Evolutionary conservation across 1,140 invertebrate species (phyloP).

Genomic region (Glomeris maerens): DNA sequence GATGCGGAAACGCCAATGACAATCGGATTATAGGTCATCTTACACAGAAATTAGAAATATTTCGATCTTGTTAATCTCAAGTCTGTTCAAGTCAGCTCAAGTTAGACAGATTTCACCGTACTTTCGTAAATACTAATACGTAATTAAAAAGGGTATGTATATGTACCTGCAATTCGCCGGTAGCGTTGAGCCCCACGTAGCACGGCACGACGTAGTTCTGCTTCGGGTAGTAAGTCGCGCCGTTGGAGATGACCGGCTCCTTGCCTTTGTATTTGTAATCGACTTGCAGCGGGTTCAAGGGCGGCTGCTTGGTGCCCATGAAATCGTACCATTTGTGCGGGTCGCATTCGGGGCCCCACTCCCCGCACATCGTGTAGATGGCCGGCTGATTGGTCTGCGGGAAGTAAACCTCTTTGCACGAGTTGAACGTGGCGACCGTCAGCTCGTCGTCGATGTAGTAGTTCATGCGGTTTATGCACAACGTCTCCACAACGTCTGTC

Average conservation of each 20-base stretch:
- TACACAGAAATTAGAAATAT: too few relatives aligned
- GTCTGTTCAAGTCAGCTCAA: too few relatives aligned
- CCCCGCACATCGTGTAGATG: slow-evolving; percentile 19
- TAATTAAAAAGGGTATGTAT: too few relatives aligned
- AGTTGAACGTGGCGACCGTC: slow-evolving; percentile 16
- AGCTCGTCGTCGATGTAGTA: slow-evolving; percentile 12
- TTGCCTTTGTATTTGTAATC: slow-evolving; percentile 13
- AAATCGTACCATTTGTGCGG: slow-evolving; percentile 16
- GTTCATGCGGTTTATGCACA: slow-evolving; percentile 3
- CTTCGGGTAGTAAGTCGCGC: too few relatives aligned
- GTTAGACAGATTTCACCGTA: too few relatives aligned
- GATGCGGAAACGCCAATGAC: too few relatives aligned
- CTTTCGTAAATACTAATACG: too few relatives aligned
- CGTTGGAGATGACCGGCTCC: slow-evolving; percentile 1
- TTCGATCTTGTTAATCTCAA: too few relatives aligned
- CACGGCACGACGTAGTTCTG: too few relatives aligned
- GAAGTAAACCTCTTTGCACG: slow-evolving; percentile 18
- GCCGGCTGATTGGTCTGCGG: slow-evolving; percentile 11
- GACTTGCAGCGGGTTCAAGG: slow-evolving; percentile 20
- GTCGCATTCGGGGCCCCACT: slow-evolving; percentile 13
- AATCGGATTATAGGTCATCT: too few relatives aligned
- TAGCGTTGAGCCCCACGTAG: too few relatives aligned
- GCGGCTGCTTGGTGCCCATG: slow-evolving; percentile 17
- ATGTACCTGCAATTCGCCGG: too few relatives aligned
- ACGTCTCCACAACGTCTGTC: neutral